Percentiles rank a stretch among this genome's conserved stretches.
Conservation (phyloP, 1,140 invertebrate species). For the Drosophila burlai region DNA sequence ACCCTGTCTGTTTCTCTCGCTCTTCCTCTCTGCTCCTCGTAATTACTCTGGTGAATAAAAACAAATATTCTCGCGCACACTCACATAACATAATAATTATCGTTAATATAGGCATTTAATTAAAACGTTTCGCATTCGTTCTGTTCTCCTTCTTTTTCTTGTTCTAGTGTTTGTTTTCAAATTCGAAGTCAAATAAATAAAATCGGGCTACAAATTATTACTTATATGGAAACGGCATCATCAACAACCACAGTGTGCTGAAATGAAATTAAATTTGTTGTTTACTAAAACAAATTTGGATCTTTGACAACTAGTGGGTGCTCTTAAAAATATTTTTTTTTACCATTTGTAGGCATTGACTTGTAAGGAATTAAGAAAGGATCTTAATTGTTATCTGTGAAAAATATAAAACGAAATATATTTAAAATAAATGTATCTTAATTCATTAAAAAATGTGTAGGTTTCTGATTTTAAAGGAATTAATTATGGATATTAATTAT, state of each 20-base stretch:
- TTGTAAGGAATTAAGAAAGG: not conserved
- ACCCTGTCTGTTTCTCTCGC: not conserved
- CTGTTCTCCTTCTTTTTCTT: constrained; percentile 1
- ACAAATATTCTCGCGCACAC: constrained; percentile 23
- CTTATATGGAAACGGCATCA: constrained; percentile 43
- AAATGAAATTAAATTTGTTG: constrained; percentile 14
- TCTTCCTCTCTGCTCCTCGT: not conserved
- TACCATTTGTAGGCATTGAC: too few relatives aligned
- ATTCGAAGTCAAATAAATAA: constrained; percentile 68
- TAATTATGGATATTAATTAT: too few relatives aligned
- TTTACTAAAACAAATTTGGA: constrained; percentile 23
- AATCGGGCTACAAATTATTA: constrained; percentile 56
- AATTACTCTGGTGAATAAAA: constrained; percentile 30
- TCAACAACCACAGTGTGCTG: constrained; percentile 2
- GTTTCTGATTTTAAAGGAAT: too few relatives aligned
- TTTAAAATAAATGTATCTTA: too few relatives aligned
- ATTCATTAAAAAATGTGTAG: too few relatives aligned
- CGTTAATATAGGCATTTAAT: constrained; percentile 54
- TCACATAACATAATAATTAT: constrained; percentile 44
- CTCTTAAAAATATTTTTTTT: not conserved
- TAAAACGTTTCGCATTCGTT: constrained; percentile 34
- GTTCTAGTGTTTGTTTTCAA: constrained; percentile 42
- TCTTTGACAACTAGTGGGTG: not conserved
- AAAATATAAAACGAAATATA: not conserved
- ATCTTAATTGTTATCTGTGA: too few relatives aligned